These are phyloP conservation scores for Phortica variegata DNA, from an alignment of 1,140 invertebrate species.

Conservation along the genomic window DNA sequence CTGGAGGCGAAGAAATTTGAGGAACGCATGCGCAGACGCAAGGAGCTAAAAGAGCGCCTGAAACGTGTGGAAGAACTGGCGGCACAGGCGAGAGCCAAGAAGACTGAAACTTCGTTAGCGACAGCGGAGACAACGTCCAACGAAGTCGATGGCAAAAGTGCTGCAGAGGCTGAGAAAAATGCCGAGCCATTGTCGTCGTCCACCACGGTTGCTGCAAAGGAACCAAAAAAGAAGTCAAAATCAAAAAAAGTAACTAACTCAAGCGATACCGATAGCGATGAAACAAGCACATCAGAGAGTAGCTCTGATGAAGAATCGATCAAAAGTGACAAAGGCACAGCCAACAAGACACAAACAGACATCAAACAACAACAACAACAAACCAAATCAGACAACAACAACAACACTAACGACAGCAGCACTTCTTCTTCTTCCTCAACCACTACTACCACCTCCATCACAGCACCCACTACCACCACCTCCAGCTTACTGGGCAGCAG, in stretches of 20 bases:
- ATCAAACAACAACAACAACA: constrained; percentile 11
- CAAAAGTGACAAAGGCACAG: constrained; percentile 17
- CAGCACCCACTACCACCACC: constrained; percentile 15
- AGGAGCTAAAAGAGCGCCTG: constrained; percentile 78
- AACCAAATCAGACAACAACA: constrained; percentile 16
- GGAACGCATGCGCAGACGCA: constrained; percentile 73
- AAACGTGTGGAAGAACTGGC: constrained; percentile 70
- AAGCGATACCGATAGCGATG: constrained; percentile 30
- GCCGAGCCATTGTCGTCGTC: constrained; percentile 8
- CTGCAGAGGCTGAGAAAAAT: constrained; percentile 4
- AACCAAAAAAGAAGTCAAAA: constrained; percentile 43
- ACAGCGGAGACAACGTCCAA: constrained; percentile 26
- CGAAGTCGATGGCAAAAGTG: background rate
- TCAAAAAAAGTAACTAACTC: constrained; percentile 55
- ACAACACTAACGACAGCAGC: constrained; percentile 17
- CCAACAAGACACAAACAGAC: constrained; percentile 40
- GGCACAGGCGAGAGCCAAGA: constrained; percentile 55
- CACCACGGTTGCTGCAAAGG: constrained; percentile 12
- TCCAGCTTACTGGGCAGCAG: constrained; percentile 26
- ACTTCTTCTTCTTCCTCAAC: constrained; percentile 19
- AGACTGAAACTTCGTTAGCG: constrained; percentile 53
- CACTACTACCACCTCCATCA: constrained; percentile 14
- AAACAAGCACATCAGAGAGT: constrained; percentile 36
- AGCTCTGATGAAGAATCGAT: constrained; percentile 41
- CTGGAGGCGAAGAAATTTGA: constrained; percentile 59